Base-by-base conservation (phyloP, 2,797 vertebrate species). In the Scomberomorus guttatus region DNA sequence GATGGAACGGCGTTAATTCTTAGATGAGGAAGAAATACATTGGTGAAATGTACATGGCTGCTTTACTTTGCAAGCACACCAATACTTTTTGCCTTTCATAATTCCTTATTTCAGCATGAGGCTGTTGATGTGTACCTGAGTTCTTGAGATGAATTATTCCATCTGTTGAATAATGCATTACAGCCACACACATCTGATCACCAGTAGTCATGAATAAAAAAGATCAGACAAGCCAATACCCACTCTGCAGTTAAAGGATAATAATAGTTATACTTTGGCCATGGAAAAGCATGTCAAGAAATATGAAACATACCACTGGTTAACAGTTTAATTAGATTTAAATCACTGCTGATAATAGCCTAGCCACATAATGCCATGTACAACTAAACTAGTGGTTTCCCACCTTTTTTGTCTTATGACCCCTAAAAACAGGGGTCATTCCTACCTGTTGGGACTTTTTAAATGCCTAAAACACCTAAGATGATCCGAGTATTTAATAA, bases 141-240 rank as follows among this genome's bases (percentile, higher is more conserved):
- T 29, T 83, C 29, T 25, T 54, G 17, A 44, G 66, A 50, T 59
- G 4, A 71, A 78, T 74, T 51, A 59, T 81, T 81, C 34, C 46
- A 32, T n/a, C 34, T 32, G 37, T 60, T 86, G 42, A 83, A 81
- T 79, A 84, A 84, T 80, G 32, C 18, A 82, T 39, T 18, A 25
- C 20, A 18, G 11, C 22, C 10, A 55, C 50, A 46, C 44, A 24
- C 63, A 22, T 18, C 39, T 72, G 64, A 79, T 77, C 55, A 56
- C 51, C 22, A 58, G 50, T 10, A 7, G n/a, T 55, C 27, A 63
- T 61, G 5, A 51, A 48, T 61, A 22, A 66, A 15, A 72, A 6
- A 3, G 15, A 25, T 58, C 6, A 25, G 1, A n/a, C 42, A 51
- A 17, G 37, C 4, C 20, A 63, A 34, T 29, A 22, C 25, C 37